Evolutionary conservation across 2,888 invertebrate genomes (phyloP).

Genomic region (Brachyopa scutellaris): DNA sequence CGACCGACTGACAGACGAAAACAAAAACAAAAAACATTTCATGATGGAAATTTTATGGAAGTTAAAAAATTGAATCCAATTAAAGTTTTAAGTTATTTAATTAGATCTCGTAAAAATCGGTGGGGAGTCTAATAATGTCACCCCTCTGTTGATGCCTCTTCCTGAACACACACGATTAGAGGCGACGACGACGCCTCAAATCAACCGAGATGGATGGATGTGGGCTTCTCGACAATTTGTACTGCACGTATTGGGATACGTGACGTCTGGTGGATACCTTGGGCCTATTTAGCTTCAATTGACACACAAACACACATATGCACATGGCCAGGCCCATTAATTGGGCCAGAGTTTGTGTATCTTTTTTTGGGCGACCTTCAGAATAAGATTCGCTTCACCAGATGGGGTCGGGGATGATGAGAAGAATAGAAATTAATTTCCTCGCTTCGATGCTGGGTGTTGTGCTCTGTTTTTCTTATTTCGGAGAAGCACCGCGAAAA

Average conservation of each 20-base stretch:
- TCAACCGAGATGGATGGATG: slow-evolving; percentile 12
- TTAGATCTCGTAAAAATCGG: slow-evolving; percentile 50
- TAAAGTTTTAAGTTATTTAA: slow-evolving; percentile 58
- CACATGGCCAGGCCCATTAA: slow-evolving; percentile 13
- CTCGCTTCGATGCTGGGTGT: slow-evolving; percentile 33
- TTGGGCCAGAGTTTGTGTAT: slow-evolving; percentile 19
- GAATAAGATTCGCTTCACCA: slow-evolving; percentile 17
- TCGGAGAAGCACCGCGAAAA: slow-evolving; percentile 51
- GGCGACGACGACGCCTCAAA: too few species aligned
- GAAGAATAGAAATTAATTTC: slow-evolving; percentile 64
- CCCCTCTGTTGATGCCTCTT: not conserved
- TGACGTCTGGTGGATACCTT: not conserved
- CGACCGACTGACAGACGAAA: slow-evolving; percentile 5
- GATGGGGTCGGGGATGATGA: not conserved
- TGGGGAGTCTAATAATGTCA: not conserved
- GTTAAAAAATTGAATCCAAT: slow-evolving; percentile 64
- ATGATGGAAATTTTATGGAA: slow-evolving; percentile 57
- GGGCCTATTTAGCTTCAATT: slow-evolving; percentile 14
- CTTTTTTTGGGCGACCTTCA: slow-evolving; percentile 13
- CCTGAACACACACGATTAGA: too few species aligned
- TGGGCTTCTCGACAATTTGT: too few species aligned
- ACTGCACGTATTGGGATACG: slow-evolving; percentile 17
- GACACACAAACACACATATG: slow-evolving; percentile 21
- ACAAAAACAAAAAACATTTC: slow-evolving; percentile 18
- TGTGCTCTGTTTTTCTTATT: too few species aligned